Evolutionary conservation across 2,797 vertebrate genomes (phyloP), one percentile per base, ranked within the genome.

Genomic region (Trichosurus vulpecula): DNA sequence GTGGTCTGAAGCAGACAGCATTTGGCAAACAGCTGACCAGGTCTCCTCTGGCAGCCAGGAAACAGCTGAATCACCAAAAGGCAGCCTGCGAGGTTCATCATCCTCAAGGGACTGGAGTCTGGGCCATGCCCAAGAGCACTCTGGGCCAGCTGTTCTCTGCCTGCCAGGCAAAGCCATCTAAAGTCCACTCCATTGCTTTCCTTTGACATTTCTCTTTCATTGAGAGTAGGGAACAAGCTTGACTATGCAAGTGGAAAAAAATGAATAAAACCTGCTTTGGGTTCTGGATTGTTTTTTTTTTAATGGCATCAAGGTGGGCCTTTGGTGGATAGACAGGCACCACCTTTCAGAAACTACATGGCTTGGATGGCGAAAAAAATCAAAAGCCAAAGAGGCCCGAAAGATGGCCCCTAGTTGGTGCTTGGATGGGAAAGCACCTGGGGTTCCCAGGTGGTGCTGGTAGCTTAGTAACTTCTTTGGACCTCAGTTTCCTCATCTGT

Each of bases 21-120:
- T 97, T 98, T 97, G 97, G 97, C 97, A 97, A 97, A 97, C 97
- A 30, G 14, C 97, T 96, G 94, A 96, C 97, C 93, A 96, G 1
- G 97, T 96, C 90, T 95, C 93, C 95, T 94, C 96, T 96, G 97
- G 91, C 96, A 96, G 95, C 95, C 91, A 35, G 96, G 94, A 96
- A 98, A 95, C 52, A 94, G 96, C 94, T 96, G 90, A 96, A 91
- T 96, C 95, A 94, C 95, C 94, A 55, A 94, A 94, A 4, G 58
- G 31, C 61, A 66, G 61, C 14, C 35, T 13, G 5, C 0, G 0
- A 92, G 93, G 89, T 27, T 66, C 96, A 91, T 96, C 91, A 96
- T 0, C 55, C 95, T 93, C 0, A 14, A 41, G 61, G 61, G 74
- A 19, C 97, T 90, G 96, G 94, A 97, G 96, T 90, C 93, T 95